These are phyloP conservation scores for Sebastes paucispinis DNA, from an alignment of 2,797 vertebrate species.

Conservation along the genomic window DNA sequence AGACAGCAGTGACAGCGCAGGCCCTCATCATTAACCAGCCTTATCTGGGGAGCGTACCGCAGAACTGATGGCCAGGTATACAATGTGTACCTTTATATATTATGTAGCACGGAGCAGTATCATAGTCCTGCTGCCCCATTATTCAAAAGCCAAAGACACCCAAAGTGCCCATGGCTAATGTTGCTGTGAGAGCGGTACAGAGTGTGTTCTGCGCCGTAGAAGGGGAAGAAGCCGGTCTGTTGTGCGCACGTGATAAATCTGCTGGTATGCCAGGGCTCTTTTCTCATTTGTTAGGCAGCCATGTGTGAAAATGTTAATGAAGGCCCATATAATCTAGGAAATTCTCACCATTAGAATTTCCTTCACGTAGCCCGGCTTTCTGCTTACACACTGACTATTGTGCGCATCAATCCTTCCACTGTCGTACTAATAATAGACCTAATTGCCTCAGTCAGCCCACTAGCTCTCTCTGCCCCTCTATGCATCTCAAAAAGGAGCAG, in stretches of 20 bases:
- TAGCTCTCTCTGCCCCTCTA: conserved; percentile 80
- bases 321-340: conserved; percentile 92
- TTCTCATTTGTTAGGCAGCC: conserved; percentile 96
- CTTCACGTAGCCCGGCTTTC: conserved; percentile 88
- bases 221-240: conserved; percentile 68
- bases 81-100: conserved; percentile 52
- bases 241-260: conserved; percentile 86
- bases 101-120: conserved; percentile 40
- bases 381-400: conserved; percentile 87
- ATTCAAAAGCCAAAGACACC: conserved; percentile 64
- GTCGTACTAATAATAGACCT: conserved; percentile 88
- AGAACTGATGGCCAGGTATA: conserved; percentile 45
- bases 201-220: conserved; percentile 55
- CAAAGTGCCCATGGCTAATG: conserved; percentile 62
- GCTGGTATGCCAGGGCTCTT: conserved; percentile 86
- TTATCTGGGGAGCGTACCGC: conserved; percentile 14
- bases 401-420: conserved; percentile 88
- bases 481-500: conserved; percentile 73
- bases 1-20: conserved; percentile 30
- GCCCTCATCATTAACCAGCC: conserved; percentile 31
- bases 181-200: conserved; percentile 55
- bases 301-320: conserved; percentile 99
- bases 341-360: conserved; percentile 91
- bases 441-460: conserved; percentile 88
- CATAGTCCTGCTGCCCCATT: conserved; percentile 53